phyloP scores from a whole-genome alignment of 2,797 vertebrate genomes.

The Bucorvus abyssinicus region DNA sequence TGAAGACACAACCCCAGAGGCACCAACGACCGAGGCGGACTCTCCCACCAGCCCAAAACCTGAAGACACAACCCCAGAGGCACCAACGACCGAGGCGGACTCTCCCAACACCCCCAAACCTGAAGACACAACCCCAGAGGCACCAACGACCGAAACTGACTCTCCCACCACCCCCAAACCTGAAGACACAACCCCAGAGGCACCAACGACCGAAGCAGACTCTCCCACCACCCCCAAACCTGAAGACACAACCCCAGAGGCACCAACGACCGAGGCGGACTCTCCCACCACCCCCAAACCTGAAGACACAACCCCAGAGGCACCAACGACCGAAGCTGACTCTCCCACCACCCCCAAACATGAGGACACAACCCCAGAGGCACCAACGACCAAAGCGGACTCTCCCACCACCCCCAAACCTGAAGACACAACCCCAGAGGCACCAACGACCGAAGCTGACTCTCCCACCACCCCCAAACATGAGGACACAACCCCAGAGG shows the following conservation, averaged over 20 bases:
- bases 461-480: fast-evolving
- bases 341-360: not conserved
- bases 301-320: not conserved
- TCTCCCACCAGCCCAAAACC: fast-evolving
- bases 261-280: fast-evolving
- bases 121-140: not conserved
- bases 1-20: fast-evolving
- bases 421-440: not conserved
- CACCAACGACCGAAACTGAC: too few species aligned
- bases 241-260: not conserved
- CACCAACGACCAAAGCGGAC: fast-evolving
- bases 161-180: not conserved
- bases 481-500: fast-evolving
- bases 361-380: not conserved
- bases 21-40: fast-evolving
- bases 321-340: fast-evolving
- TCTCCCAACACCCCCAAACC: not conserved
- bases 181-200: not conserved
- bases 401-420: not conserved
- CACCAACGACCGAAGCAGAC: fast-evolving
- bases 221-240: not conserved
- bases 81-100: not conserved
- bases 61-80: not conserved
- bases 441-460: fast-evolving
- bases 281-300: not conserved